A percentile compares a stretch with the other conserved stretches of the same genome.
Conservation (phyloP, 1,140 invertebrate genomes). For the Pachypeltis micranthus region DNA sequence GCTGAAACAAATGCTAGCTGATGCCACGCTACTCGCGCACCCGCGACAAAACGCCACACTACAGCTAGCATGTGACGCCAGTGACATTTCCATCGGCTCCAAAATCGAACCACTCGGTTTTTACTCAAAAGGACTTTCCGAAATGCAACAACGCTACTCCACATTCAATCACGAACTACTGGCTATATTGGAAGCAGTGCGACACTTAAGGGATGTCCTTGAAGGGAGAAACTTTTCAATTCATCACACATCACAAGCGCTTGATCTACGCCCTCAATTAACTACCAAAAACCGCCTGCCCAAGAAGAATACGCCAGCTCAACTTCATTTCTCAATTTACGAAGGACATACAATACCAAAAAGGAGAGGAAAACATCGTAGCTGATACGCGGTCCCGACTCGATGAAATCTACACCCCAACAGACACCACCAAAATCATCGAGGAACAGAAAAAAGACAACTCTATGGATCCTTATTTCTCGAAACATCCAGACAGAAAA, state of each 20-base stretch:
- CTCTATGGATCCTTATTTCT: too few relatives aligned
- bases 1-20: conserved; percentile 22
- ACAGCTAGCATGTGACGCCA: not conserved
- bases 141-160: conserved; percentile 31
- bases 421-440: too few relatives aligned
- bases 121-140: conserved; percentile 33
- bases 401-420: too few relatives aligned
- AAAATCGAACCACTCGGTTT: conserved; percentile 34
- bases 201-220: conserved; percentile 36
- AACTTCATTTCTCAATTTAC: not conserved
- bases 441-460: too few relatives aligned
- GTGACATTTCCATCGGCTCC: not conserved
- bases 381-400: not conserved
- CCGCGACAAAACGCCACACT: not conserved
- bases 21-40: conserved; percentile 14
- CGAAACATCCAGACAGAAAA: too few relatives aligned
- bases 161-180: conserved; percentile 38
- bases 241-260: not conserved
- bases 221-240: conserved; percentile 33
- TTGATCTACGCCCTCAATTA: not conserved
- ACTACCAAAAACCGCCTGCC: not conserved
- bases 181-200: conserved; percentile 35
- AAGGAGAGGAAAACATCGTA: not conserved
- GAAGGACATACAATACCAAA: not conserved
- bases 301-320: not conserved